Conservation (phyloP, 2,113 vertebrate species). For the Verasper variegatus region DNA sequence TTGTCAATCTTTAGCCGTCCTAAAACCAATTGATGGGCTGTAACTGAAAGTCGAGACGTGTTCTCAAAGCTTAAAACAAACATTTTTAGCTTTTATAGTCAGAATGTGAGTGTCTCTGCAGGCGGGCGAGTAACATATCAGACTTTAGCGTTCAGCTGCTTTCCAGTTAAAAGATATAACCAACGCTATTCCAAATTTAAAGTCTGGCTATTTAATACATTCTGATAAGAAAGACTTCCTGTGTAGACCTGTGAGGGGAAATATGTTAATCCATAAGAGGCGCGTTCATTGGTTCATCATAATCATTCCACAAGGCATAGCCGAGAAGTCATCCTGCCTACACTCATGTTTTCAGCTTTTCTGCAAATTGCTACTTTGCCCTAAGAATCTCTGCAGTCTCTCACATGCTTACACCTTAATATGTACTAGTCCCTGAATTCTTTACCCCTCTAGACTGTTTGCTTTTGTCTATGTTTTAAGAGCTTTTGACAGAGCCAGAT, state of each 20-base stretch:
- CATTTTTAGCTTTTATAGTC: slow-evolving; percentile 54
- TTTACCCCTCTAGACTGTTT: slow-evolving; percentile 1
- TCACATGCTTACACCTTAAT: slow-evolving; percentile 43
- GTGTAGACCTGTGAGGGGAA: slow-evolving; percentile 24
- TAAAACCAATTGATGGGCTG: slow-evolving; percentile 20
- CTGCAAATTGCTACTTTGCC: slow-evolving; percentile 51
- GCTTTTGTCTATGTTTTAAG: slow-evolving; percentile 46
- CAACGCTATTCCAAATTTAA: slow-evolving; percentile 22
- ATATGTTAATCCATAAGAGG: slow-evolving; percentile 28
- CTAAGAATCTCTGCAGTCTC: slow-evolving; percentile 35
- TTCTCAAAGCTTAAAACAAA: slow-evolving; percentile 39
- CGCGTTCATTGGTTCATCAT: slow-evolving; percentile 53
- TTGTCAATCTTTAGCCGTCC: slow-evolving; percentile 24
- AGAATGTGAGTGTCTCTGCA: slow-evolving; percentile 20
- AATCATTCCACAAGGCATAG: slow-evolving; percentile 48
- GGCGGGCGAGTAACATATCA: slow-evolving; percentile 41
- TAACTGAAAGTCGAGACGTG: slow-evolving; percentile 19
- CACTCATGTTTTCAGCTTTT: slow-evolving; percentile 52
- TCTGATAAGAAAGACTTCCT: slow-evolving; percentile 35
- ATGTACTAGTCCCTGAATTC: slow-evolving; percentile 5
- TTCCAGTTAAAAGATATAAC: slow-evolving; percentile 34
- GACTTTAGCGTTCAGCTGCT: slow-evolving; percentile 44
- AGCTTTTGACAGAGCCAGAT: slow-evolving; percentile 34
- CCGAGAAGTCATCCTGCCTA: slow-evolving; percentile 53
- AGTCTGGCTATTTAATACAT: slow-evolving; percentile 42